Conservation (phyloP, 2,888 invertebrate genomes). For the Ganaspis brasiliensis region DNA sequence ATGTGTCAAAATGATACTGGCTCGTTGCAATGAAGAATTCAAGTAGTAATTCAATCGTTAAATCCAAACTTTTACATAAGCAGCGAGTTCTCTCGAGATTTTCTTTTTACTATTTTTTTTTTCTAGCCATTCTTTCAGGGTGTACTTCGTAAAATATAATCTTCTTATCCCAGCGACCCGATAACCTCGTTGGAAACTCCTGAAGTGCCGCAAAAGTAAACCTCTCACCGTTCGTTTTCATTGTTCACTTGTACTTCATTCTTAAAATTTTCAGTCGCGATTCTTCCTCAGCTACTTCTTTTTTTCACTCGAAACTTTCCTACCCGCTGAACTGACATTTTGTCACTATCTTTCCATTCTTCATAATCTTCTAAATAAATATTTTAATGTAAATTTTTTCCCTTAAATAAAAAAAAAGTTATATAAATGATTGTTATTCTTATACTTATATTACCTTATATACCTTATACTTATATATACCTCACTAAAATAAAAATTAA, state of each 20-base stretch:
- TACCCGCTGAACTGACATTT: no score
- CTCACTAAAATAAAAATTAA: no score
- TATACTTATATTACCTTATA: no score
- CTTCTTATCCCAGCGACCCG: slow-evolving; percentile 39
- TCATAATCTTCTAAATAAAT: no score
- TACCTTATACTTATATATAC: no score
- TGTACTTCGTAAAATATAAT: slow-evolving; percentile 39
- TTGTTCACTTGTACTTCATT: slow-evolving; percentile 25
- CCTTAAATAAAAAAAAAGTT: not conserved
- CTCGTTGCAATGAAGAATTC: no score
- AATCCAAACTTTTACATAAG: slow-evolving; percentile 4
- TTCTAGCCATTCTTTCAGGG: slow-evolving; percentile 17
- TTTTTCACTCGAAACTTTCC: no score
- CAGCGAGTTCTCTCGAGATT: slow-evolving; percentile 2
- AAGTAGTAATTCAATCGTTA: slow-evolving; percentile 5
- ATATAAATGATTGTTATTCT: no score
- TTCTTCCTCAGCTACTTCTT: not conserved
- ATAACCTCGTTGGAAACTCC: slow-evolving; percentile 41
- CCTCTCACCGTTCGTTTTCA: slow-evolving; percentile 32
- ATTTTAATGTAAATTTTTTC: no score
- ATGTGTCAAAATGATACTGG: no score
- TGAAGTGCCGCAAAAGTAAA: slow-evolving; percentile 34
- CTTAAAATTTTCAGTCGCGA: slow-evolving; percentile 10
- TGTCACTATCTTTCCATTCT: no score
- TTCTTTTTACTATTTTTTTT: not conserved